phyloP scores from a whole-genome alignment of 2,113 vertebrate species.

The Prochilodus magdalenae region DNA sequence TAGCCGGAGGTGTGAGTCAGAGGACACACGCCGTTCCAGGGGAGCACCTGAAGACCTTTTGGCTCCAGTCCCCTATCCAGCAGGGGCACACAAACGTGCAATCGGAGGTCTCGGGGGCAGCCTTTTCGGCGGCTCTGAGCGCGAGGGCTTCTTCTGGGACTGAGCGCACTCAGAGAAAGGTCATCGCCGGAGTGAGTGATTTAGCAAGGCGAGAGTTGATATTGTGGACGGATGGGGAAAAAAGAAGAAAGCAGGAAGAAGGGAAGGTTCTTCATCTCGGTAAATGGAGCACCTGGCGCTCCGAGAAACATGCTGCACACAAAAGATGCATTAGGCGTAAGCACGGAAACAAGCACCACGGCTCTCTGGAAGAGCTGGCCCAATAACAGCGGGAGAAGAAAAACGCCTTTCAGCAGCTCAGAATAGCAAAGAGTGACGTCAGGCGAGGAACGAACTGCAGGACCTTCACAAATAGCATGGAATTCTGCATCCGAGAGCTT shows the following conservation, averaged over 20 bases:
- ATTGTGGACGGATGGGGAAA: too few species aligned
- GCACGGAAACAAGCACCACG: not conserved
- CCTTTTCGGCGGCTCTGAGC: not conserved
- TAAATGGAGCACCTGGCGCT: not conserved
- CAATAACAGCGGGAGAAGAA: not conserved
- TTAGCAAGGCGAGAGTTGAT: conserved; percentile 13
- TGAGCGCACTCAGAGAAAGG: conserved; percentile 30
- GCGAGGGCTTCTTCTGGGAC: conserved; percentile 10
- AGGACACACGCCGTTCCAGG: conserved; percentile 14
- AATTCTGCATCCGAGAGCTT: too few species aligned
- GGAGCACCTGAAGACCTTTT: conserved; percentile 28
- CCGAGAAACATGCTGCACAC: not conserved
- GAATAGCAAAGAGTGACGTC: not conserved
- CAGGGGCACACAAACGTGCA: conserved; percentile 40
- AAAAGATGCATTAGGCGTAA: not conserved
- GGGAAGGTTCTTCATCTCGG: not conserved
- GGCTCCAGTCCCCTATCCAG: conserved; percentile 18
- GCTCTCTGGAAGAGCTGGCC: not conserved
- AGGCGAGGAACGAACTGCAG: not conserved
- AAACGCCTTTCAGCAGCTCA: not conserved
- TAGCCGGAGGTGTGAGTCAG: conserved; percentile 14
- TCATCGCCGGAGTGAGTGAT: conserved; percentile 42
- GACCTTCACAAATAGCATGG: too few species aligned
- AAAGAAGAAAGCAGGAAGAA: not conserved
- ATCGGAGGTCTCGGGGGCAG: conserved; percentile 15